Percentiles rank a stretch among this genome's conserved stretches.
phyloP scores from a whole-genome alignment of 2,797 vertebrate genomes.

The Pipistrellus pipistrellus region DNA sequence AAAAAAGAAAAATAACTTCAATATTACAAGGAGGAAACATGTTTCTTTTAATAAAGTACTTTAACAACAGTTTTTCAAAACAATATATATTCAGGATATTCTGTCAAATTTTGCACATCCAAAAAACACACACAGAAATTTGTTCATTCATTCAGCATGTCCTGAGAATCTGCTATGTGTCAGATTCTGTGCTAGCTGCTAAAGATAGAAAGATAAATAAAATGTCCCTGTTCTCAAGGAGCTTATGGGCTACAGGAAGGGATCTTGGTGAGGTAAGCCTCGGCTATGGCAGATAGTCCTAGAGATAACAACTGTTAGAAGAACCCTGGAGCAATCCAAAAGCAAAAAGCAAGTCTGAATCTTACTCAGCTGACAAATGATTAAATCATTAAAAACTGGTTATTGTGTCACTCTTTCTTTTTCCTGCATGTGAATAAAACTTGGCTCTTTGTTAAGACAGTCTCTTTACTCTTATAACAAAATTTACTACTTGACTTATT shows the following conservation, averaged over 20 bases:
- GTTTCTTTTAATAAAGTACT: conserved; percentile 58
- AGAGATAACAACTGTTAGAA: not conserved
- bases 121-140: not conserved
- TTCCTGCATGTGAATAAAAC: conserved; percentile 85
- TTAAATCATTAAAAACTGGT: conserved; percentile 50
- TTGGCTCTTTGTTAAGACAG: conserved; percentile 84
- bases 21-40: not conserved
- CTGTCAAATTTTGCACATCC: conserved; percentile 40
- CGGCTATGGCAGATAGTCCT: not conserved
- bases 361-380: not conserved
- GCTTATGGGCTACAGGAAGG: not conserved
- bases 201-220: not conserved
- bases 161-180: not conserved
- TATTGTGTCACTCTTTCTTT: not conserved
- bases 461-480: conserved; percentile 72
- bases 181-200: not conserved
- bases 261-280: not conserved
- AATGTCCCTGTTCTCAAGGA: conserved; percentile 11
- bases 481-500: conserved; percentile 74
- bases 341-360: conserved; percentile 49
- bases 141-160: conserved; percentile 6
- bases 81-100: conserved; percentile 24
- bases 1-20: not conserved
- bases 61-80: conserved; percentile 52
- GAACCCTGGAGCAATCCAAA: conserved; percentile 81